A percentile compares a stretch with the other conserved stretches of the same genome.
Conservation (phyloP, 2,113 vertebrate species). For the Ornithorhynchus anatinus region DNA sequence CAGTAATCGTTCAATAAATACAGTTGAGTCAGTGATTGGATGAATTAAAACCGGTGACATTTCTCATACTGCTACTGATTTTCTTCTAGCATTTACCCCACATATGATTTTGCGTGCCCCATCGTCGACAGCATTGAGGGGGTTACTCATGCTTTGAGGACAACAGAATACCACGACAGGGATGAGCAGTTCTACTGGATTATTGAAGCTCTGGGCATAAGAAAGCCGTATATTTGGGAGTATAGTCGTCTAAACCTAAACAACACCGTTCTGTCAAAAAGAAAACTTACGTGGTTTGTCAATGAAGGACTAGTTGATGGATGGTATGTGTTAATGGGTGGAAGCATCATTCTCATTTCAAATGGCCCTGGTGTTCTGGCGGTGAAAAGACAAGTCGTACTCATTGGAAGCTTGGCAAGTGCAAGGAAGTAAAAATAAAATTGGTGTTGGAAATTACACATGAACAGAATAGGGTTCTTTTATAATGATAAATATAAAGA, state of each 20-base stretch:
- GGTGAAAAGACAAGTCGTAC: not conserved
- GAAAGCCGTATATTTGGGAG: conserved; percentile 96
- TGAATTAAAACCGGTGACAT: not conserved
- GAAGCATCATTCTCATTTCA: too few relatives aligned
- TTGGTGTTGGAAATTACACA: too few relatives aligned
- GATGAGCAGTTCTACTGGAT: conserved; percentile 98
- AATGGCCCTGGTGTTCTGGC: too few relatives aligned
- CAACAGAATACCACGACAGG: conserved; percentile 96
- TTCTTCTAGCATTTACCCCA: conserved; percentile 87
- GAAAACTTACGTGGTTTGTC: conserved; percentile 98
- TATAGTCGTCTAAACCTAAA: conserved; percentile 96
- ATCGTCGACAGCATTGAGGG: conserved; percentile 97
- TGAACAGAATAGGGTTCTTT: too few relatives aligned
- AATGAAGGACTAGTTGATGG: conserved; percentile 96
- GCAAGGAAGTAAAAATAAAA: not conserved
- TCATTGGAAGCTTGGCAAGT: not conserved
- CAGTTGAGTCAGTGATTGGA: too few relatives aligned
- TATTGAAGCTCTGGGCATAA: conserved; percentile 85
- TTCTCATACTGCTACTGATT: conserved; percentile 11
- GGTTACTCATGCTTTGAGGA: conserved; percentile 94
- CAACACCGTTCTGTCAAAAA: conserved; percentile 96
- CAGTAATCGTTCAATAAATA: too few relatives aligned
- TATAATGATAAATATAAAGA: too few relatives aligned
- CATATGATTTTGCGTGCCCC: conserved; percentile 96
- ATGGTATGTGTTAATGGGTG: conserved; percentile 87